Percentiles rank a stretch among this genome's conserved stretches.
Evolutionary conservation across 2,888 invertebrate genomes (phyloP).

Genomic region (Tuberolachnus salignus): DNA sequence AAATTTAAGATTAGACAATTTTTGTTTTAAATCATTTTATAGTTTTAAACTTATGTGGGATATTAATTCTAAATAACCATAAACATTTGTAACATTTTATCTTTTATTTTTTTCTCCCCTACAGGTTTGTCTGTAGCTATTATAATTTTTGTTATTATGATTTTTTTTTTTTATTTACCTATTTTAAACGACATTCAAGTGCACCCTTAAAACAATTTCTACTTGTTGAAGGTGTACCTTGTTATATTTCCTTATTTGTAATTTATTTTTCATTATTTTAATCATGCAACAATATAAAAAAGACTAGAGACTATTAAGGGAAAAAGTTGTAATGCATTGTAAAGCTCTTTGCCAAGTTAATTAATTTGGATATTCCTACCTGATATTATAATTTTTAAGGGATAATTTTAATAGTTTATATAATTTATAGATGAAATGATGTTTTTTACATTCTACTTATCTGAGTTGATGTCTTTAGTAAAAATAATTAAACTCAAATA

Average conservation of each 20-base stretch:
- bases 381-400: slow-evolving; percentile 40
- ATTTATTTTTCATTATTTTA: slow-evolving; percentile 15
- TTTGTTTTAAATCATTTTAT: slow-evolving; percentile 14
- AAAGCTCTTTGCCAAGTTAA: slow-evolving; percentile 34
- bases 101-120: slow-evolving; percentile 2
- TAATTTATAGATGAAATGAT: slow-evolving; percentile 47
- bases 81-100: neutral
- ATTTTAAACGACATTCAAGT: slow-evolving; percentile 18
- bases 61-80: neutral
- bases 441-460: slow-evolving; percentile 55
- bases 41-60: neutral
- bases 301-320: slow-evolving; percentile 15
- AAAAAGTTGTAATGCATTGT: slow-evolving; percentile 20
- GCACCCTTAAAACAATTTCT: slow-evolving; percentile 15
- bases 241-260: slow-evolving; percentile 28
- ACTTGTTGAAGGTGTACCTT: slow-evolving; percentile 15
- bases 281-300: slow-evolving; percentile 1
- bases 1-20: slow-evolving; percentile 12
- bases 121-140: neutral
- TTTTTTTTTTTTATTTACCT: neutral
- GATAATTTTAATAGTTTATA: slow-evolving; percentile 33
- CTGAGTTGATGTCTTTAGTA: slow-evolving; percentile 41
- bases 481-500: slow-evolving; percentile 32
- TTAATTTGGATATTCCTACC: slow-evolving; percentile 47
- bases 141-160: neutral